These are phyloP conservation scores for Lycodopsis pacificus DNA, from an alignment of 2,797 vertebrate species.

Conservation along the genomic window DNA sequence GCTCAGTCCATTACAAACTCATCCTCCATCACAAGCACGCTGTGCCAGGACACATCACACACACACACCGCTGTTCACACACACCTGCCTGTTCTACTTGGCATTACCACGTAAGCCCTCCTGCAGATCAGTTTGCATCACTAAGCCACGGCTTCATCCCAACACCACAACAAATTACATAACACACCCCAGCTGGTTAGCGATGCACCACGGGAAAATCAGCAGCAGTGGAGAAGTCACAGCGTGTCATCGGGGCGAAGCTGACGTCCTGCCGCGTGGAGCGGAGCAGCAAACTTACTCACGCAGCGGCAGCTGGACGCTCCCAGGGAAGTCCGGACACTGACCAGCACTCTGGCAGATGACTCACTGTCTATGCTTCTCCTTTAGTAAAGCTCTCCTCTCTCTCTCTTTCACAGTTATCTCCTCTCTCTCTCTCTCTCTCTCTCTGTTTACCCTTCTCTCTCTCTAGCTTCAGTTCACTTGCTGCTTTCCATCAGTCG, in stretches of 20 bases:
- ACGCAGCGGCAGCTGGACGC: constrained; percentile 41
- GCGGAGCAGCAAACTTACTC: constrained; percentile 69
- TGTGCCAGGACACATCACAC: constrained; percentile 29
- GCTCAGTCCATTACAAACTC: constrained; percentile 14
- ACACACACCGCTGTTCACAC: constrained; percentile 18
- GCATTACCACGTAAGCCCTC: constrained; percentile 43
- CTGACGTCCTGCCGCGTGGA: constrained; percentile 39
- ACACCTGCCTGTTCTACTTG: constrained; percentile 53
- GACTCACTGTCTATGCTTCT: constrained; percentile 63
- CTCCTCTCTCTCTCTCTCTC: constrained; percentile 13
- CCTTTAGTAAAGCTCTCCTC: constrained; percentile 36
- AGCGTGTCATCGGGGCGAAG: constrained; percentile 10
- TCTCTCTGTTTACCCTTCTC: constrained; percentile 11
- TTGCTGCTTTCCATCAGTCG: constrained; percentile 56
- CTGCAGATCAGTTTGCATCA: constrained; percentile 61
- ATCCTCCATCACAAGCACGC: constrained; percentile 24
- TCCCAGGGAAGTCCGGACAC: constrained; percentile 57
- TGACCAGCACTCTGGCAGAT: constrained; percentile 57
- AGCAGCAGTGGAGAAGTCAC: constrained; percentile 33
- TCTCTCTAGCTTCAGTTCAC: constrained; percentile 41
- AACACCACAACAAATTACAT: constrained; percentile 78
- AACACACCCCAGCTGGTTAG: constrained; percentile 68
- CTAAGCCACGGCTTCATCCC: constrained; percentile 68
- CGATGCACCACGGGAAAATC: constrained; percentile 32
- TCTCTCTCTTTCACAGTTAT: constrained; percentile 22